Conservation (phyloP, 2,113 vertebrate genomes). For the Callocephalon fimbriatum region DNA sequence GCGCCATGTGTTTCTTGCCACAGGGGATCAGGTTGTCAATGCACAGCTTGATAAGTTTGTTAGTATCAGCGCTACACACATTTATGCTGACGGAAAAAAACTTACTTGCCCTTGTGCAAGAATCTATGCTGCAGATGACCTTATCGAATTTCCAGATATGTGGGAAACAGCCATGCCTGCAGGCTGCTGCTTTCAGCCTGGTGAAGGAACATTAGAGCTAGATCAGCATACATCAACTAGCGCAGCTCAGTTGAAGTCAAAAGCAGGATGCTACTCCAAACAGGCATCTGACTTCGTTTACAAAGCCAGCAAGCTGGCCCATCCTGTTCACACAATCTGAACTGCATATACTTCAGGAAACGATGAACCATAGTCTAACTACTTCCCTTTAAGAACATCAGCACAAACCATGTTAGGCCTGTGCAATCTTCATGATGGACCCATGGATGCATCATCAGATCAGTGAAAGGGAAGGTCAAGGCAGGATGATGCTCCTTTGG, state of each 20-base stretch:
- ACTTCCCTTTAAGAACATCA: background rate
- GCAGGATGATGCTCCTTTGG: background rate
- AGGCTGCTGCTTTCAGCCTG: background rate
- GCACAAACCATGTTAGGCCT: background rate
- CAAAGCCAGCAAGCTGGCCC: background rate
- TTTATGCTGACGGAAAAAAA: background rate
- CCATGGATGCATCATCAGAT: accelerated
- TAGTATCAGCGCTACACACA: background rate
- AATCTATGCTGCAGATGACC: background rate
- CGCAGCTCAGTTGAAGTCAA: background rate
- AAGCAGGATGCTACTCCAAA: background rate
- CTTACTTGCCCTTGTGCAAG: background rate
- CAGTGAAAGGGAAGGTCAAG: background rate
- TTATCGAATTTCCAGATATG: background rate
- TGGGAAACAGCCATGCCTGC: background rate
- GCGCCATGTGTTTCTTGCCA: background rate
- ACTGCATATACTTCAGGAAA: background rate
- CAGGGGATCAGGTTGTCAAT: background rate
- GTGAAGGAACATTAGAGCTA: background rate
- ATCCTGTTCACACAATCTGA: background rate
- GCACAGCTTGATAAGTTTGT: background rate
- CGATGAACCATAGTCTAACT: background rate
- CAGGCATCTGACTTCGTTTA: background rate
- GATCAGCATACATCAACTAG: background rate
- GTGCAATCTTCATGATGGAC: background rate